phyloP scores from a whole-genome alignment of 2,113 vertebrate species.

The Brachypteracias leptosomus region DNA sequence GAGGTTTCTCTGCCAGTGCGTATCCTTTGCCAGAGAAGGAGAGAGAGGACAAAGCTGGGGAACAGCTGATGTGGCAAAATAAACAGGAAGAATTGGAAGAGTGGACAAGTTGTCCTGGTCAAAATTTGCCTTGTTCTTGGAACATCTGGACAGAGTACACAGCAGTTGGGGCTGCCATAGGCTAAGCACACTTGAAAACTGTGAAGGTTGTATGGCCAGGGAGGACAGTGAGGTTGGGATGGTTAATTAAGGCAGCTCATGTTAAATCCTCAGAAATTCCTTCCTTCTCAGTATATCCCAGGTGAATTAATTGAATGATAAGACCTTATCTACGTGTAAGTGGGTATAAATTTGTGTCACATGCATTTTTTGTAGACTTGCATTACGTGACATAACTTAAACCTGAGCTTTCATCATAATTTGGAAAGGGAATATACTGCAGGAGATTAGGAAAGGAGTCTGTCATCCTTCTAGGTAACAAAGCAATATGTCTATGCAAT shows the following conservation, averaged over 20 bases:
- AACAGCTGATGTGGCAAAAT: neutral
- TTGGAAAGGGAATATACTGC: neutral
- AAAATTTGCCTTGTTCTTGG: neutral
- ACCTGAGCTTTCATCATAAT: neutral
- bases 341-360: neutral
- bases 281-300: constrained; percentile 21
- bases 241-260: neutral
- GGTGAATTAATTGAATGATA: constrained; percentile 34
- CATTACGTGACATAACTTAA: neutral
- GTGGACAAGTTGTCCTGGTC: neutral
- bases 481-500: neutral
- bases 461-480: neutral
- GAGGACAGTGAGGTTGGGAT: neutral
- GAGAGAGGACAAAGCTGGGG: neutral
- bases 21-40: neutral
- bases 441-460: neutral
- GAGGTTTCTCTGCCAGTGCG: neutral
- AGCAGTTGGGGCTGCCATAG: neutral
- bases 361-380: neutral
- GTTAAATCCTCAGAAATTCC: neutral
- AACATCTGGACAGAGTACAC: neutral
- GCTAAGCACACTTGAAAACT: neutral
- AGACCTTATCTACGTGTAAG: neutral
- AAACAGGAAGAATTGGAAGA: neutral
- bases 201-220: neutral